Conservation (phyloP, 2,113 vertebrate species). For the Abramis brama region DNA sequence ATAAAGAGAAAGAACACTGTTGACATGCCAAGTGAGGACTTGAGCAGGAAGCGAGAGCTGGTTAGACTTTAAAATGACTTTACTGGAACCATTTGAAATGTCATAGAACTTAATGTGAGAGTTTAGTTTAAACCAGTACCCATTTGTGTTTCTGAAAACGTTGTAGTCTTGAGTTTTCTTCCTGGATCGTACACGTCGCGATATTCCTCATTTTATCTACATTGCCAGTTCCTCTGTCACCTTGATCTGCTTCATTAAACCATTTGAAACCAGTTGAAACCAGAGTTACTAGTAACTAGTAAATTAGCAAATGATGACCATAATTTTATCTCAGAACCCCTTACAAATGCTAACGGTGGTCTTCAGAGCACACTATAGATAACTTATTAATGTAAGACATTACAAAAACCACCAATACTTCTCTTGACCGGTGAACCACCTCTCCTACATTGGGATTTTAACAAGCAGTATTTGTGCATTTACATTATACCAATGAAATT, state of each 20-base stretch:
- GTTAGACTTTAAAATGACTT: slow-evolving; percentile 7
- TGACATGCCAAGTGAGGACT: background rate
- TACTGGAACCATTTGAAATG: slow-evolving; percentile 23
- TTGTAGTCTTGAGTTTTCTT: too few relatives aligned
- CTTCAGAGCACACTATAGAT: background rate
- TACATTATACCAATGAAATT: background rate
- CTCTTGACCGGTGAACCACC: background rate
- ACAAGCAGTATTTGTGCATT: background rate
- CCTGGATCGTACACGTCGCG: too few relatives aligned
- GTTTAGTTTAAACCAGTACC: background rate
- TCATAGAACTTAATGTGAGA: background rate
- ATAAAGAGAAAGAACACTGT: background rate
- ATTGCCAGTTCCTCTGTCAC: background rate
- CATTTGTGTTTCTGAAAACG: background rate
- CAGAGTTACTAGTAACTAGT: background rate
- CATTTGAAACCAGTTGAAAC: background rate
- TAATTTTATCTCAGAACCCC: background rate
- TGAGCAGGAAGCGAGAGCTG: background rate
- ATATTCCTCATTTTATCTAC: too few relatives aligned
- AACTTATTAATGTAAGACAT: slow-evolving; percentile 2
- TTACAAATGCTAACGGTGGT: background rate
- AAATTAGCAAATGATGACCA: background rate
- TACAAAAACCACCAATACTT: slow-evolving; percentile 6
- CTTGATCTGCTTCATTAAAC: background rate
- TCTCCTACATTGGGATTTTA: background rate